These are phyloP conservation scores for Rhagophthalmus giganteus DNA, from an alignment of 2,888 invertebrate species.

Conservation along the genomic window DNA sequence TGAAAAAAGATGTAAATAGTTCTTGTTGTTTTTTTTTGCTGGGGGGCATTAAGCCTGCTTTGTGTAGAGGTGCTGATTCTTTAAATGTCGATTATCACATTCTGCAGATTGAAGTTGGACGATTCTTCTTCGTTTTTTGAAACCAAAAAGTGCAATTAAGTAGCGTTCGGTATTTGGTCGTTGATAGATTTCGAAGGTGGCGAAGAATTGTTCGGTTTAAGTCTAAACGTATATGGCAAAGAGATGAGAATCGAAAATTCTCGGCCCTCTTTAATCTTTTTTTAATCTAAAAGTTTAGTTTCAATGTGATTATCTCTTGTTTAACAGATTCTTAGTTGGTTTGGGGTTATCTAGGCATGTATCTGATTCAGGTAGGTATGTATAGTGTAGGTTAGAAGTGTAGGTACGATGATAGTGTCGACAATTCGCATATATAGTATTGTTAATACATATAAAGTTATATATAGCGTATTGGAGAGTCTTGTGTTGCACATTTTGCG, in stretches of 20 bases:
- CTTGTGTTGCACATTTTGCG: slow-evolving; percentile 45
- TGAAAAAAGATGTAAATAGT: slow-evolving; percentile 52
- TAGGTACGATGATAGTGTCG: slow-evolving; percentile 19
- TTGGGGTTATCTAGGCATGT: slow-evolving; percentile 47
- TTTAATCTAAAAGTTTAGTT: slow-evolving; percentile 24
- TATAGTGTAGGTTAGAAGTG: slow-evolving; percentile 22
- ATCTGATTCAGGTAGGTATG: slow-evolving; percentile 37
- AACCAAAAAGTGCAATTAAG: too few species aligned
- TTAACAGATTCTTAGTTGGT: slow-evolving; percentile 42
- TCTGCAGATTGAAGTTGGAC: too few species aligned
- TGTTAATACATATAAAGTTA: slow-evolving; percentile 25
- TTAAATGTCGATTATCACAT: too few species aligned
- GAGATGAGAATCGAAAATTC: too few species aligned
- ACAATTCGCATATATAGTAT: slow-evolving; percentile 19
- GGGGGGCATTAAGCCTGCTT: slow-evolving; percentile 50
- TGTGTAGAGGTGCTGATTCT: slow-evolving; percentile 43
- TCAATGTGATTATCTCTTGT: slow-evolving; percentile 46
- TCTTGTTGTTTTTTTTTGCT: slow-evolving; percentile 44
- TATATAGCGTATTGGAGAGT: slow-evolving; percentile 39
- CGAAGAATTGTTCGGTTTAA: too few species aligned
- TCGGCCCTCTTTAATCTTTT: slow-evolving; percentile 42
- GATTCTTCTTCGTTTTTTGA: too few species aligned
- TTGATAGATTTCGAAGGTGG: too few species aligned
- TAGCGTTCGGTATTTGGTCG: too few species aligned
- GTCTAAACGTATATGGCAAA: too few species aligned